Evolutionary conservation across 2,888 invertebrate species (phyloP), one percentile per base, ranked within the genome.

Genomic region (Himalopsyche kuldschensis): DNA sequence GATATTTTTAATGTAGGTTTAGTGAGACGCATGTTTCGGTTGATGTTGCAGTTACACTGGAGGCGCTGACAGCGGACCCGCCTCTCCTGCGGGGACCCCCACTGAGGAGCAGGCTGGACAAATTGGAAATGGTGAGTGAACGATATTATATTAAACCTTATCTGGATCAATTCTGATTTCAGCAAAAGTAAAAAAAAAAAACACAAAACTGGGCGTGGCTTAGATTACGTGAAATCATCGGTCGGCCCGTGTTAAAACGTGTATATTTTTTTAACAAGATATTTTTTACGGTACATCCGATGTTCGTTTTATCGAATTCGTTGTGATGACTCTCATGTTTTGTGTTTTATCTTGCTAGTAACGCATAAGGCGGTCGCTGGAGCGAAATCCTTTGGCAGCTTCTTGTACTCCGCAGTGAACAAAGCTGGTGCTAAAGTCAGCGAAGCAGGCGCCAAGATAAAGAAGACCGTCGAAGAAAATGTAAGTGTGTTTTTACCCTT

Each of bases 401-500:
- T 98, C 92, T 93, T 98, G 87, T 98, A 97, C 92, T 97, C 97
- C 86, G 97, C 98, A 87, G 98, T 98, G 87, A 98, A 97, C 92
- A 98, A 98, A 92, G 98, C 98, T 84, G 97, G 98, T 48, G 97
- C 97, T 88, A 96, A 96, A 87, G 97, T 97, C 86, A 96, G 95
- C 90, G 97, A 97, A 91, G 97, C 97, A 84, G 95, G 96, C 87
- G 96, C 95, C 87, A 97, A 98, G 92, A 96, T 98, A 89, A 98
- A 98, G 93, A 97, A 98, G 91, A 96, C 97, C 87, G 98, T 98
- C 87, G 98, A 98, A 91, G 97, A 98, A 92, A 98, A 97, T 91
- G 97, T 97, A 91, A 95, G 96, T 94, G 89, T 30, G 11, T 77
- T 63, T 78, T 55, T 15, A 11, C 10, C 15, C 27, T 27, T 69